Evolutionary conservation across 2,113 vertebrate species (phyloP).

Genomic region (Bothrops jararaca): DNA sequence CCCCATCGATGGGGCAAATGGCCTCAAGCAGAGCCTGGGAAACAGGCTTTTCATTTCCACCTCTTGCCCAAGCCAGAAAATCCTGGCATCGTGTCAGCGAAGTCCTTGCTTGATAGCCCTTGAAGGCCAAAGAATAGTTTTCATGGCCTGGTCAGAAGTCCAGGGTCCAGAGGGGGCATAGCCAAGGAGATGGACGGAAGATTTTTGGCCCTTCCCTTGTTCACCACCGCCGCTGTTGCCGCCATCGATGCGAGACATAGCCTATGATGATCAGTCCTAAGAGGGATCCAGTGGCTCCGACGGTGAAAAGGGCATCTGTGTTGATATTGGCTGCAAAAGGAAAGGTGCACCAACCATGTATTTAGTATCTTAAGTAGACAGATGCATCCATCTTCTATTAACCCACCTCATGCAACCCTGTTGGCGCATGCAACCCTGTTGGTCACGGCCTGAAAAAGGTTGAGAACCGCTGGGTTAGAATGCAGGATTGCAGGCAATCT

Average conservation of each 20-base stretch:
- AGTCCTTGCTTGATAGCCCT: background rate
- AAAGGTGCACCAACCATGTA: background rate
- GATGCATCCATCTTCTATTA: background rate
- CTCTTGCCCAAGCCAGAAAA: background rate
- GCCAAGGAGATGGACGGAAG: background rate
- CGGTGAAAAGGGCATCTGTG: accelerated
- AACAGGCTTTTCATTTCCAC: background rate
- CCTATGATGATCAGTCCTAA: constrained; percentile 35
- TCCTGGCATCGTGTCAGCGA: background rate
- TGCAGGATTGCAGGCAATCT: background rate
- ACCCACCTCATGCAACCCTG: background rate
- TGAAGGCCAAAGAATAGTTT: background rate
- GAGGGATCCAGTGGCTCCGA: constrained; percentile 23
- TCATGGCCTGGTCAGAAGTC: background rate
- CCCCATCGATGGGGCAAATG: background rate
- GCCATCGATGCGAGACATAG: background rate
- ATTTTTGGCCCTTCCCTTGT: accelerated
- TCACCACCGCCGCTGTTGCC: constrained; percentile 27
- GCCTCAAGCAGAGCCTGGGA: background rate
- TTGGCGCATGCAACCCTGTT: background rate
- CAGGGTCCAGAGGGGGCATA: background rate
- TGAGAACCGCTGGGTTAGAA: background rate
- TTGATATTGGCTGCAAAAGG: background rate
- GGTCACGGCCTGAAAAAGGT: too few relatives aligned
- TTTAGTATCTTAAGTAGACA: background rate